These are phyloP conservation scores for Sebastes cheni DNA, from an alignment of 2,797 vertebrate genomes.

Conservation along the genomic window DNA sequence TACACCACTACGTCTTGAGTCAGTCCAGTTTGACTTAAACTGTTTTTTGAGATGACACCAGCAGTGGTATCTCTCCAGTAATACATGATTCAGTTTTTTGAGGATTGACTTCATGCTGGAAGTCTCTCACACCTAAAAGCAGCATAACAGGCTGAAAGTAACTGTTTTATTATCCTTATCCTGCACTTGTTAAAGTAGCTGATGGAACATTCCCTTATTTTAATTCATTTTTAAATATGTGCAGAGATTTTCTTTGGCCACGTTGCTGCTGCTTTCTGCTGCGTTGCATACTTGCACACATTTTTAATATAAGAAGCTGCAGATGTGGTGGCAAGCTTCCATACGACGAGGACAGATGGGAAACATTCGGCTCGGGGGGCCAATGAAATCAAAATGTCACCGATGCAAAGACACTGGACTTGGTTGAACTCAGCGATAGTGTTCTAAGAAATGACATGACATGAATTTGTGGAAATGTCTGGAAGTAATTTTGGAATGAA, in stretches of 20 bases:
- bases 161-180: too few species aligned
- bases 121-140: too few species aligned
- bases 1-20: too few species aligned
- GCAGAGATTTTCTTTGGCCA: neutral
- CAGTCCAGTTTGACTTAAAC: too few species aligned
- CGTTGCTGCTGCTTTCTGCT: neutral
- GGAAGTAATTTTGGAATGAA: slow-evolving; percentile 17
- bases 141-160: too few species aligned
- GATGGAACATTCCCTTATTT: neutral
- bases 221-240: neutral
- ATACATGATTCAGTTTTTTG: neutral
- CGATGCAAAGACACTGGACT: neutral
- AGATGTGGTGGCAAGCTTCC: neutral
- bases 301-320: neutral
- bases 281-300: neutral
- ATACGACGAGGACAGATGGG: neutral
- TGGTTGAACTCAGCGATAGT: neutral
- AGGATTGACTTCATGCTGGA: too few species aligned
- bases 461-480: neutral
- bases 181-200: neutral
- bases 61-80: neutral
- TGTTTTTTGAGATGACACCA: too few species aligned
- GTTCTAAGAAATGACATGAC: neutral
- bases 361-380: neutral
- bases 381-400: neutral